Percentiles rank a stretch among this genome's conserved stretches.
phyloP scores from a whole-genome alignment of 2,888 invertebrate genomes.

The Tenthredo scrophulariae region DNA sequence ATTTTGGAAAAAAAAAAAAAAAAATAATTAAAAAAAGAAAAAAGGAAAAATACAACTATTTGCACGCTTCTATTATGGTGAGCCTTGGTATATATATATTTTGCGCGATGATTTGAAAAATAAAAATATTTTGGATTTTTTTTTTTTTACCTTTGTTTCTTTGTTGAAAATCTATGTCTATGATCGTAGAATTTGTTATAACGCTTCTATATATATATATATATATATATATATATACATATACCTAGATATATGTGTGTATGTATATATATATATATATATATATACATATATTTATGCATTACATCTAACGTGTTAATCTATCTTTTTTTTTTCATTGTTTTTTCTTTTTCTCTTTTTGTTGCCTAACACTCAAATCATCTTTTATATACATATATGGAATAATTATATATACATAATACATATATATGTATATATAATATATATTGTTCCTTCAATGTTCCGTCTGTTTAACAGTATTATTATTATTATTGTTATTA shows the following conservation, averaged over 20 bases:
- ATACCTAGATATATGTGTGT: too few relatives aligned
- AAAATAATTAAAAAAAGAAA: neutral
- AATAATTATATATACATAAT: neutral
- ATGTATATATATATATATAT: neutral
- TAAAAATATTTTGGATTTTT: slow-evolving; percentile 14
- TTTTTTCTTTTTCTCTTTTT: neutral
- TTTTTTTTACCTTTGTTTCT: slow-evolving; percentile 13
- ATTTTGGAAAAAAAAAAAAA: neutral
- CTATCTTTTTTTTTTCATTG: neutral
- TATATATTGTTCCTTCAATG: neutral
- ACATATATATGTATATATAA: neutral
- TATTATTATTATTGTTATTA: neutral
- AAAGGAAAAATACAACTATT: slow-evolving; percentile 9
- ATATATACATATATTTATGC: neutral
- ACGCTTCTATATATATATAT: slow-evolving; percentile 10
- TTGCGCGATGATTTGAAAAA: slow-evolving; percentile 19
- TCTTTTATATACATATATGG: neutral
- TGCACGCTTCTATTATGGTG: slow-evolving; percentile 23
- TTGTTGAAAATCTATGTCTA: slow-evolving; percentile 11
- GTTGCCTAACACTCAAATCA: slow-evolving; percentile 10
- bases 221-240: neutral
- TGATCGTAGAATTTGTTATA: slow-evolving; percentile 19
- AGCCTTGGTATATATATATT: slow-evolving; percentile 46
- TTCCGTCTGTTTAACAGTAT: neutral
- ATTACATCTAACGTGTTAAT: neutral